These are phyloP conservation scores for Druceiella hillmani DNA, from an alignment of 2,888 invertebrate species.

Conservation along the genomic window DNA sequence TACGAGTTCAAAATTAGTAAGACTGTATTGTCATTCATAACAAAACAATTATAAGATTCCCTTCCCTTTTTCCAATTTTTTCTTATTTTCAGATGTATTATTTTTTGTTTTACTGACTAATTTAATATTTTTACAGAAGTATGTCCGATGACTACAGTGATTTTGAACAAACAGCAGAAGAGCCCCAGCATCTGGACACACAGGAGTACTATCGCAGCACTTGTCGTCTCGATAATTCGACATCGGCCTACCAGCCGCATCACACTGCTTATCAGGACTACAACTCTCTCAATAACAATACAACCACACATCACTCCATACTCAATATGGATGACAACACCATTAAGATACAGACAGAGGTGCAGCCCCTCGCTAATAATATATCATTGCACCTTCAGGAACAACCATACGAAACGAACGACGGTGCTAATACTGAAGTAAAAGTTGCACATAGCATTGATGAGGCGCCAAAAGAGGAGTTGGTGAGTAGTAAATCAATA, in stretches of 20 bases:
- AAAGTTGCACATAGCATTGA: constrained; percentile 26
- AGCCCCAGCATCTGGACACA: too few relatives aligned
- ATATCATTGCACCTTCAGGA: constrained; percentile 7
- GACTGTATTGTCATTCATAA: too few relatives aligned
- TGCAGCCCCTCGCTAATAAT: constrained; percentile 4
- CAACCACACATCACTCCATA: constrained; percentile 31
- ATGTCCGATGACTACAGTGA: constrained; percentile 15
- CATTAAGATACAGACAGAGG: constrained; percentile 39
- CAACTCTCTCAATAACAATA: constrained; percentile 40
- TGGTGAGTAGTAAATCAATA: constrained; percentile 37
- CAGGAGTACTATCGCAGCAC: too few relatives aligned
- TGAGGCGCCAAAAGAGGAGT: constrained; percentile 32
- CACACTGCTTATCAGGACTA: constrained; percentile 31
- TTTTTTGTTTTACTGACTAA: constrained; percentile 1
- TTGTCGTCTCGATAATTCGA: too few relatives aligned
- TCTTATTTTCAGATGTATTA: too few relatives aligned
- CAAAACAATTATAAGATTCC: too few relatives aligned
- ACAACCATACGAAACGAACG: constrained; percentile 20
- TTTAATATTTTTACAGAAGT: constrained; percentile 14
- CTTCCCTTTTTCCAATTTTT: too few relatives aligned
- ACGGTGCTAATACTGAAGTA: too few relatives aligned
- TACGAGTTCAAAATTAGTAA: too few relatives aligned
- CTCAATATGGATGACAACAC: constrained; percentile 48
- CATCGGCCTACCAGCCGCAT: constrained; percentile 14
- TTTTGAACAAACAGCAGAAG: constrained; percentile 9